phyloP scores from a whole-genome alignment of 2,797 vertebrate species.

The Gastrophryne carolinensis region DNA sequence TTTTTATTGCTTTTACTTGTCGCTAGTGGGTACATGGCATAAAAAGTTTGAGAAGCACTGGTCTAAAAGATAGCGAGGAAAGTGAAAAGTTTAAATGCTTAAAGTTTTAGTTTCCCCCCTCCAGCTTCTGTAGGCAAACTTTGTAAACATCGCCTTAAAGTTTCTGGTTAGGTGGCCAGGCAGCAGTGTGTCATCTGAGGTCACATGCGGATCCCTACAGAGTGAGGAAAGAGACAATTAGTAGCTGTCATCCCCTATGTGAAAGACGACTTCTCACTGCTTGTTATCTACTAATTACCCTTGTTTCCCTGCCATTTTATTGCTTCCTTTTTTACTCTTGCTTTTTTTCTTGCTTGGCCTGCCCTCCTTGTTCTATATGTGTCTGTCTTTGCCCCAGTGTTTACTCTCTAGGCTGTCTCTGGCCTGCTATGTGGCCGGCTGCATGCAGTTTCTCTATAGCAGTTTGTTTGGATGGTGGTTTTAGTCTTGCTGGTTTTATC shows the following conservation, averaged over 20 bases:
- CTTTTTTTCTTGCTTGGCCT: background rate
- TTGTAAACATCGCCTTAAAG: background rate
- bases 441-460: background rate
- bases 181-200: conserved; percentile 1
- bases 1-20: too few relatives aligned
- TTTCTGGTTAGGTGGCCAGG: background rate
- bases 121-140: too few relatives aligned
- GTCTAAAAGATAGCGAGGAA: too few relatives aligned
- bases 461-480: conserved; percentile 2
- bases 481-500: conserved; percentile 8
- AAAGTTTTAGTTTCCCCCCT: too few relatives aligned
- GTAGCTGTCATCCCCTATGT: background rate
- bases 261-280: background rate
- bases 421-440: background rate
- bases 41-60: too few relatives aligned
- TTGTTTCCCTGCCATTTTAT: background rate
- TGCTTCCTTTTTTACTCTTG: background rate
- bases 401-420: background rate
- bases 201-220: background rate
- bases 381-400: background rate
- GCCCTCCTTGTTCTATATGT: background rate
- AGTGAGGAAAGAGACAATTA: conserved; percentile 5
- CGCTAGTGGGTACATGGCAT: too few relatives aligned
- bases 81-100: too few relatives aligned
- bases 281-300: background rate